phyloP scores from a whole-genome alignment of 2,888 invertebrate genomes.

The Spodoptera littoralis region DNA sequence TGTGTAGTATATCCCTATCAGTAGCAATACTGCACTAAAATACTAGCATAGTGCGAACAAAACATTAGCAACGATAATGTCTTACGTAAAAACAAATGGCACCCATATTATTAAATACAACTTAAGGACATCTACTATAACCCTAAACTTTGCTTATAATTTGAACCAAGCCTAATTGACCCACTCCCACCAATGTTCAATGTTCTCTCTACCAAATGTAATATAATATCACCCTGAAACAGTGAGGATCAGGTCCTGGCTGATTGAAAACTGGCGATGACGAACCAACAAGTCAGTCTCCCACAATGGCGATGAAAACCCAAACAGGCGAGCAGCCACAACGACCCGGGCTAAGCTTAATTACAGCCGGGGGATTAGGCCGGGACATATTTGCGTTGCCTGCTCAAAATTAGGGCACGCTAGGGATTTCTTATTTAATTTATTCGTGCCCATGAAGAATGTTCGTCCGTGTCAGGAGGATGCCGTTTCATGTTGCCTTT shows the following conservation, averaged over 20 bases:
- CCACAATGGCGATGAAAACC: slow-evolving; percentile 58
- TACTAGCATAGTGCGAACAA: too few relatives aligned
- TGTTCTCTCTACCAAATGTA: too few relatives aligned
- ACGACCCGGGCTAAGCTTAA: slow-evolving; percentile 63
- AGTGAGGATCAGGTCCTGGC: slow-evolving; percentile 3
- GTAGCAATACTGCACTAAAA: too few relatives aligned
- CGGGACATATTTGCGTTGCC: slow-evolving; percentile 66
- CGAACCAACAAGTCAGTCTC: slow-evolving; percentile 52
- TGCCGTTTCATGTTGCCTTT: slow-evolving; percentile 29
- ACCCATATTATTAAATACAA: too few relatives aligned
- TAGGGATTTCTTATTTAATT: slow-evolving; percentile 71
- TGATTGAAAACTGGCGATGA: slow-evolving; percentile 57
- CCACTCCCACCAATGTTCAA: too few relatives aligned
- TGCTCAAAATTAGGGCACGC: slow-evolving; percentile 65
- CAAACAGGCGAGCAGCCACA: slow-evolving; percentile 58
- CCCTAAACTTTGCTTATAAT: too few relatives aligned
- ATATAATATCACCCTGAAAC: background rate
- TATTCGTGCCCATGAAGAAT: slow-evolving; percentile 68
- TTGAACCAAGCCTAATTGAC: too few relatives aligned
- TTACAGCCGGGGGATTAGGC: slow-evolving; percentile 65
- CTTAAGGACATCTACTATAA: too few relatives aligned
- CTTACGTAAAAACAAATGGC: too few relatives aligned
- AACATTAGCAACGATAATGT: too few relatives aligned
- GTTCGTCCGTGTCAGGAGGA: slow-evolving; percentile 46
- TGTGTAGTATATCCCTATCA: too few relatives aligned